These are phyloP conservation scores for Brachyhypopomus gauderio DNA, from an alignment of 2,113 vertebrate species.

Conservation along the genomic window DNA sequence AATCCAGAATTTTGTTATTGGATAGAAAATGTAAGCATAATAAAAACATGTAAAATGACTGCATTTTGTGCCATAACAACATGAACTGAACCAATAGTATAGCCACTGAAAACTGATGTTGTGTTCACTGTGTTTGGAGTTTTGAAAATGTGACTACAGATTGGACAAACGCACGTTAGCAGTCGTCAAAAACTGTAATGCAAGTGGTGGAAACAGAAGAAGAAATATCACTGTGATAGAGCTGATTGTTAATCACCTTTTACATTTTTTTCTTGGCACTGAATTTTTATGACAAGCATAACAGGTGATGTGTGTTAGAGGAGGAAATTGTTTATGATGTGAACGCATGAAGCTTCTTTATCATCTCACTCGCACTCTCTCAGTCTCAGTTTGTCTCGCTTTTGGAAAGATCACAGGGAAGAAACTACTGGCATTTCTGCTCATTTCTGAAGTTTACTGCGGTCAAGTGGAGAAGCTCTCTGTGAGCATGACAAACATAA, in stretches of 20 bases:
- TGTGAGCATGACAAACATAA: background rate
- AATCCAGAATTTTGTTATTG: too few species aligned
- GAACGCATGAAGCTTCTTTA: background rate
- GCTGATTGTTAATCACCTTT: background rate
- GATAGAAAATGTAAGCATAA: too few species aligned
- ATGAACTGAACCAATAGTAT: too few species aligned
- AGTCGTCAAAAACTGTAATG: too few species aligned
- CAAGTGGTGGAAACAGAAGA: background rate
- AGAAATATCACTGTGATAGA: background rate
- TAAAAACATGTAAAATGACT: too few species aligned
- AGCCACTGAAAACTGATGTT: too few species aligned
- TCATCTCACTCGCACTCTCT: conserved; percentile 4
- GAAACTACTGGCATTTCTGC: too few species aligned
- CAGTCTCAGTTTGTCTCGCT: background rate
- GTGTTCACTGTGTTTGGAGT: too few species aligned
- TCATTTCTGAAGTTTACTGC: background rate
- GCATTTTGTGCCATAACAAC: too few species aligned
- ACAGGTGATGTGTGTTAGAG: background rate
- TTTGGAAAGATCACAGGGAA: too few species aligned
- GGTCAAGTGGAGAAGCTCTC: background rate
- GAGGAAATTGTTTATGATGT: conserved; percentile 38
- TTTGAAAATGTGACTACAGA: too few species aligned
- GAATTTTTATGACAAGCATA: conserved; percentile 10
- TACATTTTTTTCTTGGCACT: background rate
- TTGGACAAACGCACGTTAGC: too few species aligned